These are phyloP conservation scores for Heterotilapia buettikoferi DNA, from an alignment of 2,113 vertebrate genomes.

Conservation along the genomic window DNA sequence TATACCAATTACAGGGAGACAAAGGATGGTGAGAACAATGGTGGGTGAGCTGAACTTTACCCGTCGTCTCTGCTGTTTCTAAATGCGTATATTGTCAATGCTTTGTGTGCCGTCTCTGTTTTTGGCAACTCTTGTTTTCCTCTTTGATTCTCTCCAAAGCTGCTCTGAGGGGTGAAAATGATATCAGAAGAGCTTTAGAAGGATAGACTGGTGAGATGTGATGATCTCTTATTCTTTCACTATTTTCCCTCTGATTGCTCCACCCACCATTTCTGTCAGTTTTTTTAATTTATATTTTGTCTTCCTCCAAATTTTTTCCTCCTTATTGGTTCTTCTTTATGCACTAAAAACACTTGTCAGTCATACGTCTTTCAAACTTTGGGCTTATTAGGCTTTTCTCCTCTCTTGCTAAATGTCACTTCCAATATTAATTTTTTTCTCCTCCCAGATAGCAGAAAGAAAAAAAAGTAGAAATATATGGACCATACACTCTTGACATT, in stretches of 20 bases:
- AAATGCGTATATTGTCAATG: background rate
- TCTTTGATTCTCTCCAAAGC: background rate
- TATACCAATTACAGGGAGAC: constrained; percentile 29
- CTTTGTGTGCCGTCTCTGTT: background rate
- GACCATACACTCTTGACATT: constrained; percentile 52
- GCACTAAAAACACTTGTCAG: constrained; percentile 16
- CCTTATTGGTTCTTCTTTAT: background rate
- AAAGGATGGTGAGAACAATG: background rate
- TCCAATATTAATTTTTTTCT: constrained; percentile 3
- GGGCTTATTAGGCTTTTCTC: constrained; percentile 18
- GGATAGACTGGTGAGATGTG: background rate
- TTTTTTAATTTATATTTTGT: background rate
- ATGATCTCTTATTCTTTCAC: background rate
- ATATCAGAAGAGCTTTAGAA: background rate
- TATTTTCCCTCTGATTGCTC: background rate
- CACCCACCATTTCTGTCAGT: background rate
- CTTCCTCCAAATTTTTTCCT: background rate
- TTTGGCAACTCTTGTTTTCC: background rate
- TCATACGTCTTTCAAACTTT: constrained; percentile 25
- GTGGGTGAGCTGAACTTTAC: background rate
- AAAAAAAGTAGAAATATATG: constrained; percentile 43
- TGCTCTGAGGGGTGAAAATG: background rate
- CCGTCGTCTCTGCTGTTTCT: background rate
- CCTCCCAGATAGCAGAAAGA: background rate
- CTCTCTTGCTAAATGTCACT: constrained; percentile 53